Evolutionary conservation across 2,888 invertebrate species (phyloP).

Genomic region (Leptopilina drosophilae): DNA sequence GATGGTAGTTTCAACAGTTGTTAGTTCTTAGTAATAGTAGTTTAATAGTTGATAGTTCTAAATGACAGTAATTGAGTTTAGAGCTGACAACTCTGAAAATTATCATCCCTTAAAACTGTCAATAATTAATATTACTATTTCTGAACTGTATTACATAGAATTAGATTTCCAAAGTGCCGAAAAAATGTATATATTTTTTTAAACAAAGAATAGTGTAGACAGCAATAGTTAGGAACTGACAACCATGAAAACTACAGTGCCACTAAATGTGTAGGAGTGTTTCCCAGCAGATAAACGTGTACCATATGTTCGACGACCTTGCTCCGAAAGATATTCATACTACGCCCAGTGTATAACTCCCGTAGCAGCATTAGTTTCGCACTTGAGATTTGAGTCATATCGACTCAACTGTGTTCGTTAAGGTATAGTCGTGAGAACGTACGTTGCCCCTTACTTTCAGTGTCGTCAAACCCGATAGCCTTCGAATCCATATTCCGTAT

Average conservation of each 20-base stretch:
- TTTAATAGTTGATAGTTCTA: no score
- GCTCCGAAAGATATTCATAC: not conserved
- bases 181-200: no score
- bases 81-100: no score
- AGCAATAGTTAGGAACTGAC: no score
- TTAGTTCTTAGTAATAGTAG: no score
- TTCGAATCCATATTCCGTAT: not conserved
- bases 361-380: conserved; percentile 6
- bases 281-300: not conserved
- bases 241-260: not conserved
- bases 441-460: conserved; percentile 24
- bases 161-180: no score
- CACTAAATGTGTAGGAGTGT: not conserved
- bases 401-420: conserved; percentile 16
- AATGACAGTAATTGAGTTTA: no score
- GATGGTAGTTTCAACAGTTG: no score
- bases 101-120: no score
- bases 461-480: conserved; percentile 22
- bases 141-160: no score
- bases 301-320: conserved; percentile 16
- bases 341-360: not conserved
- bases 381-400: conserved; percentile 4
- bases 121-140: no score
- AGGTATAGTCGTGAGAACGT: conserved; percentile 27
- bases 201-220: no score